Evolutionary conservation across 2,888 invertebrate species (phyloP).

Genomic region (Margaritifera margaritifera): DNA sequence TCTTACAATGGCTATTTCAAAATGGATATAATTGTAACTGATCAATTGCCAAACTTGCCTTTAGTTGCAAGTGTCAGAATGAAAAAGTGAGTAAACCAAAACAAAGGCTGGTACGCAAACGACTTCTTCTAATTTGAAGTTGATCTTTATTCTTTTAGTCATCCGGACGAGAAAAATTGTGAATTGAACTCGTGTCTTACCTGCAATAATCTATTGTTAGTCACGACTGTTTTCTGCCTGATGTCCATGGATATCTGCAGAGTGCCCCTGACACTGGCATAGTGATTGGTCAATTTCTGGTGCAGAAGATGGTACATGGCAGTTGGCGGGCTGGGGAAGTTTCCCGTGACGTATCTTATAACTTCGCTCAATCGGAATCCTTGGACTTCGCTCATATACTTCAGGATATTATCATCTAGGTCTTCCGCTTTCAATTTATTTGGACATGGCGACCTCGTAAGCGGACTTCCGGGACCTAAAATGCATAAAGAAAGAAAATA

Average conservation of each 20-base stretch:
- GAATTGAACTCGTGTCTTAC: too few relatives aligned
- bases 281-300: slow-evolving; percentile 43
- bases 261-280: slow-evolving; percentile 20
- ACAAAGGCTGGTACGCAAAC: too few relatives aligned
- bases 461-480: slow-evolving; percentile 49
- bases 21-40: too few relatives aligned
- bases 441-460: slow-evolving; percentile 61
- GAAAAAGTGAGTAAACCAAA: too few relatives aligned
- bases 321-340: slow-evolving; percentile 63
- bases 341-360: slow-evolving; percentile 63
- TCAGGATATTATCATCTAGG: slow-evolving; percentile 60
- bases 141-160: too few relatives aligned
- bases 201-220: too few relatives aligned
- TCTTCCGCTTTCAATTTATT: slow-evolving; percentile 62
- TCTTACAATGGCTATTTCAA: too few relatives aligned
- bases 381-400: slow-evolving; percentile 66
- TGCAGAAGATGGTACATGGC: slow-evolving; percentile 66
- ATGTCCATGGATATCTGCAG: slow-evolving; percentile 26
- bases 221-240: not conserved
- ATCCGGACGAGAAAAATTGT: too few relatives aligned
- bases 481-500: not conserved
- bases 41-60: too few relatives aligned
- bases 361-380: slow-evolving; percentile 64
- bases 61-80: too few relatives aligned
- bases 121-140: too few relatives aligned